These are phyloP conservation scores for Menura novaehollandiae DNA, from an alignment of 2,113 vertebrate species.

Conservation along the genomic window DNA sequence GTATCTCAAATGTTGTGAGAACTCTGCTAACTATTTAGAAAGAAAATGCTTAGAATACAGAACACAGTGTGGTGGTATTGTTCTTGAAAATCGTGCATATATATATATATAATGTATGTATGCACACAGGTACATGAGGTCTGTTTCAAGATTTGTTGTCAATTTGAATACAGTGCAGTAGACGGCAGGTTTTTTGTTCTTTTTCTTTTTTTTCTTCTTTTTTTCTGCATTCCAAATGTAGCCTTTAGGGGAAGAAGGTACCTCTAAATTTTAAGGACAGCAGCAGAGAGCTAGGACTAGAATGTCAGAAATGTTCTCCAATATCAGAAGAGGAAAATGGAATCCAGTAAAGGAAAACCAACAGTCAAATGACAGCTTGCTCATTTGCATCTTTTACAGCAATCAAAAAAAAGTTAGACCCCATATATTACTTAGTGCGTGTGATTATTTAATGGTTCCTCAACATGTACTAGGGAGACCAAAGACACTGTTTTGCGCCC, in stretches of 20 bases:
- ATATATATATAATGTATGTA: not conserved
- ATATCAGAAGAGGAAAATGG: not conserved
- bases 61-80: not conserved
- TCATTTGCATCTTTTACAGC: not conserved
- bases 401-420: not conserved
- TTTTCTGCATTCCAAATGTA: not conserved
- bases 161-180: not conserved
- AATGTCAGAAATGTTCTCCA: not conserved
- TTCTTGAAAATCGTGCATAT: not conserved
- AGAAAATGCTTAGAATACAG: not conserved
- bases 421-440: rapidly evolving
- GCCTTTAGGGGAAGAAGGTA: not conserved
- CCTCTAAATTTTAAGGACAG: not conserved
- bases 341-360: not conserved
- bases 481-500: not conserved
- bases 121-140: not conserved
- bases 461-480: not conserved
- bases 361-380: not conserved
- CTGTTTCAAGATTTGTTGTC: not conserved
- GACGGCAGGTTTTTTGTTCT: rapidly evolving
- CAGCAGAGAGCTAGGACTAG: not conserved
- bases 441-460: not conserved
- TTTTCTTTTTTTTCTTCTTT: not conserved
- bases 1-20: not conserved
- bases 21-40: not conserved